Evolutionary conservation across 2,113 vertebrate genomes (phyloP).

Genomic region (Phalacrocorax carbo): DNA sequence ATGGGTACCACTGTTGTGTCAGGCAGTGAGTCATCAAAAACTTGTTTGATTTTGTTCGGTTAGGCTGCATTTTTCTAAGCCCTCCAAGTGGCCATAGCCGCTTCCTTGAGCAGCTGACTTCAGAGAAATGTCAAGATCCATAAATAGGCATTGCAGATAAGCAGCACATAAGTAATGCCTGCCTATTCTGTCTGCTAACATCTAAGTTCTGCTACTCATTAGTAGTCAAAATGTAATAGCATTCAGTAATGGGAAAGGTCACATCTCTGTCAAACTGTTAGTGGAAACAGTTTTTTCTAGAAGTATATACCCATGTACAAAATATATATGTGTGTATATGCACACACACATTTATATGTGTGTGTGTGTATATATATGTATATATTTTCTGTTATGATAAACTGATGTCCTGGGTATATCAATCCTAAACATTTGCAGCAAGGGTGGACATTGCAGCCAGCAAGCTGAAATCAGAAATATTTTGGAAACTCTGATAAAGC

Average conservation of each 20-base stretch:
- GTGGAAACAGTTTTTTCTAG: background rate
- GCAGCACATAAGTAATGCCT: background rate
- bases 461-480: background rate
- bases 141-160: background rate
- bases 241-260: slow-evolving; percentile 12
- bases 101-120: background rate
- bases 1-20: background rate
- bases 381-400: background rate
- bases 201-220: background rate
- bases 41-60: background rate
- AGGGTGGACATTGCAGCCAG: background rate
- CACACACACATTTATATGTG: background rate
- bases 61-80: background rate
- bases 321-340: background rate
- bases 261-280: background rate
- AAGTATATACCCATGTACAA: background rate
- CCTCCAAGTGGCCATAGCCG: background rate
- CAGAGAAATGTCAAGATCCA: slow-evolving; percentile 24
- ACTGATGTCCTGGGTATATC: background rate
- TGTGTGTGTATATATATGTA: background rate
- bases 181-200: background rate
- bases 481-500: background rate
- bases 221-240: background rate
- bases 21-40: slow-evolving; percentile 27
- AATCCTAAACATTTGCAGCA: background rate